A percentile compares a stretch with the other conserved stretches of the same genome.
Evolutionary conservation across 2,113 vertebrate species (phyloP).

Genomic region (Ornithorhynchus anatinus): DNA sequence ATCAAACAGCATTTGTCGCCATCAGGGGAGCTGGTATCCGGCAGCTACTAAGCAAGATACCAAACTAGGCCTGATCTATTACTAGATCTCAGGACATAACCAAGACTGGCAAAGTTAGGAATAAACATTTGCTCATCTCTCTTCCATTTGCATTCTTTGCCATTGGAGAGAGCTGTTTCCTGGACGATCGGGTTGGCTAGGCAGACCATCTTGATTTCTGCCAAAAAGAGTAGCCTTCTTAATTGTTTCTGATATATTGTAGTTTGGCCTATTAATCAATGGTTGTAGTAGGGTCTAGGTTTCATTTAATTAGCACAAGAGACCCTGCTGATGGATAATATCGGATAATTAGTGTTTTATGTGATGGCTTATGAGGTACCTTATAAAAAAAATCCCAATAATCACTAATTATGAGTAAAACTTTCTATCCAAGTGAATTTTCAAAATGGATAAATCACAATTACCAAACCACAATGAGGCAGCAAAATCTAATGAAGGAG

Average conservation of each 20-base stretch:
- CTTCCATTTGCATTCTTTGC: too few species aligned
- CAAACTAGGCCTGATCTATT: too few species aligned
- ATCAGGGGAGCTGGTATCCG: too few species aligned
- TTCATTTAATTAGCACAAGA: conserved; percentile 56
- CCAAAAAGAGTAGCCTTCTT: conserved; percentile 18
- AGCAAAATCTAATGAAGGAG: too few species aligned
- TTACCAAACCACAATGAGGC: too few species aligned
- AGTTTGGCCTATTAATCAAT: conserved; percentile 42
- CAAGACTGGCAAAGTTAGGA: too few species aligned
- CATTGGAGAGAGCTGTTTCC: conserved; percentile 10
- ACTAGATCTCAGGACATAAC: too few species aligned
- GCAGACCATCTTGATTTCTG: conserved; percentile 18
- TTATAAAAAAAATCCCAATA: conserved; percentile 24
- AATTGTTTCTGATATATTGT: conserved; percentile 27
- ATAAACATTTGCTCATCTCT: too few species aligned
- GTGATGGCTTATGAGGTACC: conserved; percentile 34
- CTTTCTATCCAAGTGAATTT: conserved; percentile 42
- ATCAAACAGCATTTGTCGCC: too few species aligned
- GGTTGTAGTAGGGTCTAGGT: conserved; percentile 32
- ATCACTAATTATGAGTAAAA: conserved; percentile 43
- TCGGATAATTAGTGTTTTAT: conserved; percentile 50
- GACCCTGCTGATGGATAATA: conserved; percentile 31
- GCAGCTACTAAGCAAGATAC: too few species aligned
- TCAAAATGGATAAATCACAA: conserved; percentile 37
- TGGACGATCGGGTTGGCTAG: background rate